Evolutionary conservation across 2,888 invertebrate species (phyloP).

Genomic region (Lasioglossum marginatum): DNA sequence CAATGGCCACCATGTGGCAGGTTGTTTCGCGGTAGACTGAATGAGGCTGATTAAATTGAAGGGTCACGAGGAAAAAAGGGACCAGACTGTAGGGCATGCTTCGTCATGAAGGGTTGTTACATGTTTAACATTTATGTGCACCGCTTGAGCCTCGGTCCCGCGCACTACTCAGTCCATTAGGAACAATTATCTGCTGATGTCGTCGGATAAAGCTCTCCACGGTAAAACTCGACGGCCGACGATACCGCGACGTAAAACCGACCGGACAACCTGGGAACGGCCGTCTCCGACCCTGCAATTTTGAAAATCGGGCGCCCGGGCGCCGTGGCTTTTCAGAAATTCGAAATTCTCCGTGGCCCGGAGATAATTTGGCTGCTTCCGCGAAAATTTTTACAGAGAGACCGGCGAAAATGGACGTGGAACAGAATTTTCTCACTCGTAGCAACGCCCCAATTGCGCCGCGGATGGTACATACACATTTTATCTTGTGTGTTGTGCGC

Average conservation of each 20-base stretch:
- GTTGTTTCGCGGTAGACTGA: constrained; percentile 80
- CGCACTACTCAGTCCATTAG: constrained; percentile 35
- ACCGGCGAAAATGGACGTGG: neutral
- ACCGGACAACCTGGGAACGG: neutral
- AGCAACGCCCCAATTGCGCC: neutral
- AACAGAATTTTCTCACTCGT: neutral
- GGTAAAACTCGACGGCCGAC: neutral
- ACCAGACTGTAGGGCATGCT: constrained; percentile 62
- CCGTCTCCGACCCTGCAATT: neutral
- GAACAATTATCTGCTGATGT: constrained; percentile 59
- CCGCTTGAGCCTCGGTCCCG: constrained; percentile 41
- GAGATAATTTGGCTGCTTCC: neutral
- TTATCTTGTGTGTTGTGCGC: neutral
- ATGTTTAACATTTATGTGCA: constrained; percentile 66
- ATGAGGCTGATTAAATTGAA: constrained; percentile 81
- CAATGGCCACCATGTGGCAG: constrained; percentile 80
- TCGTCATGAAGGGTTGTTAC: constrained; percentile 76
- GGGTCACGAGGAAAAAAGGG: constrained; percentile 67
- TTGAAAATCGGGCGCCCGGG: neutral
- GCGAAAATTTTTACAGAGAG: neutral
- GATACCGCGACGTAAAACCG: neutral
- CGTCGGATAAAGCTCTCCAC: constrained; percentile 37
- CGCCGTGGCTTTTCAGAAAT: neutral
- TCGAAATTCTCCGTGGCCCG: neutral
- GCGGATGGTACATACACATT: neutral